phyloP scores from a whole-genome alignment of 2,113 vertebrate species.

The Girardinichthys multiradiatus region DNA sequence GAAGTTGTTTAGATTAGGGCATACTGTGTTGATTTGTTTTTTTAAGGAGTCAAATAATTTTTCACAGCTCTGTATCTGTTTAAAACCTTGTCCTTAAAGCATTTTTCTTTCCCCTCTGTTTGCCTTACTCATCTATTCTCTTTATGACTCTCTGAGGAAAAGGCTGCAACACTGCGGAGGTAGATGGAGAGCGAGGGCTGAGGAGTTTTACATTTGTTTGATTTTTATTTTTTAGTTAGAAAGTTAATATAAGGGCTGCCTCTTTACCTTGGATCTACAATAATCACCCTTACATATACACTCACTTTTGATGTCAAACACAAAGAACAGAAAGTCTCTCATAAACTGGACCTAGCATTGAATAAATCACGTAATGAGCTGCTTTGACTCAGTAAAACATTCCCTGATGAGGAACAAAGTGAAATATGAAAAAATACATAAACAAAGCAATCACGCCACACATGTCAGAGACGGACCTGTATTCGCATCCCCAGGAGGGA shows the following conservation, averaged over 20 bases:
- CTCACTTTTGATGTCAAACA: constrained; percentile 42
- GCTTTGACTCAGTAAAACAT: constrained; percentile 37
- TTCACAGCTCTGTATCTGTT: constrained; percentile 5
- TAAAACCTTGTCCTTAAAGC: constrained; percentile 42
- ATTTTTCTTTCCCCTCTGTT: constrained; percentile 57
- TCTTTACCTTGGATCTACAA: constrained; percentile 56
- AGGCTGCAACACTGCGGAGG: constrained; percentile 74
- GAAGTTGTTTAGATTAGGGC: too few species aligned
- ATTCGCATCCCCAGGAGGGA: constrained; percentile 35
- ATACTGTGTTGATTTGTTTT: too few species aligned
- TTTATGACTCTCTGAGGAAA: constrained; percentile 56
- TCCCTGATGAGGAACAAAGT: constrained; percentile 27
- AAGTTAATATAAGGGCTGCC: constrained; percentile 62
- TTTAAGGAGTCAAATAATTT: too few species aligned
- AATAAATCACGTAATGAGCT: constrained; percentile 31
- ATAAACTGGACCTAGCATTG: constrained; percentile 9
- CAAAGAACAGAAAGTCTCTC: constrained; percentile 26
- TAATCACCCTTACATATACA: constrained; percentile 6
- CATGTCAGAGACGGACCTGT: constrained; percentile 43
- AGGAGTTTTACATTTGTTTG: constrained; percentile 45
- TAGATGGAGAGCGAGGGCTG: constrained; percentile 68
- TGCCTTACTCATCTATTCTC: constrained; percentile 49
- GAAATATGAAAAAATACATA: constrained; percentile 2
- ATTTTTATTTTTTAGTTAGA: constrained; percentile 55
- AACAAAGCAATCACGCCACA: constrained; percentile 35